Evolutionary conservation across 1,140 invertebrate genomes (phyloP), one percentile per base, ranked within the genome.

Genomic region (Papilio polytes): DNA sequence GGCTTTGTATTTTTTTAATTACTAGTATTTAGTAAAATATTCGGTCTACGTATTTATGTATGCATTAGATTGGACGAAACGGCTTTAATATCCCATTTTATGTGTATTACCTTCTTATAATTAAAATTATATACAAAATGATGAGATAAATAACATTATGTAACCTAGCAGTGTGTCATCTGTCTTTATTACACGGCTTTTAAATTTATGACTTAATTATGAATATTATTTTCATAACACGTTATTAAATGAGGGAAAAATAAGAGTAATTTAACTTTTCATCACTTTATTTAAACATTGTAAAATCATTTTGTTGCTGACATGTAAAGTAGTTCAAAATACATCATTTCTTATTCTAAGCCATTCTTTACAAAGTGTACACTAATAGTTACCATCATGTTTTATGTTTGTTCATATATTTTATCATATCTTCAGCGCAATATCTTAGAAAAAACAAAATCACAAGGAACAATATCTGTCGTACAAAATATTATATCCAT

Each of bases 381-480:
- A 31, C 22, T 31, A 70, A 70, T 15, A 36, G 26, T 70, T 36
- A 36, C 63, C 13, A 31, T 70, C 13, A 36, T 70, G 20, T 31
- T 70, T 70, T 31, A 70, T 31, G 63, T 15, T 70, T 15, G 63
- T 31, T 70, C 63, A 66, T 70, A 63, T 26, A 36, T 70, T 70
- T 31, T 31, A 70, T 70, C 26, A 70, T 70, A 70, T 70, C 20
- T 66, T 31, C 22, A 15, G 63, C 4, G 13, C 26, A 70, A 70
- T 12, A 31, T 70, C 63, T 70, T 70, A 70, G 26, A 70, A 70
- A 70, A 66, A 63, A 56, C 59, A 70, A 70, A 70, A 70, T 70
- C 63, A 70, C 63, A 70, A 70, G 59, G 59, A 63, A 63, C 59
- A 26, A 63, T 70, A 70, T 70, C 26, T 70, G 63, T 13, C 26